Base-by-base conservation (phyloP, 2,113 vertebrate species). In the Eptesicus fuscus region DNA sequence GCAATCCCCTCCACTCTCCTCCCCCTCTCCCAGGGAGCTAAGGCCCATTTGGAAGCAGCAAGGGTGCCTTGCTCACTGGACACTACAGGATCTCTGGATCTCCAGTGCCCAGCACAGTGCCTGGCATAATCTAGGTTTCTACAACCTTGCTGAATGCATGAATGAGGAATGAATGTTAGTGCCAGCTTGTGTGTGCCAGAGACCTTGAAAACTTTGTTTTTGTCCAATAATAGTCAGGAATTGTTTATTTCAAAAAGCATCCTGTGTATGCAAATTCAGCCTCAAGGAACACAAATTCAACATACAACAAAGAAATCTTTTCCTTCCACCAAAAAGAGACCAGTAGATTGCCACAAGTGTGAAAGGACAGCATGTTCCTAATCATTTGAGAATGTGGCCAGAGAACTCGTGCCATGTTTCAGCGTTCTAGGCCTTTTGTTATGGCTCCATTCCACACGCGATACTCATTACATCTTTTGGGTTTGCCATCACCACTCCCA, bases 201-300 rank as follows among this genome's bases (percentile, higher is more conserved):
- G 65, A 84, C 1, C 20, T 49, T 65, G 82, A 87, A 7, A 73
- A 56, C 53, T 69, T 93, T 71, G 65, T 25, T 63, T 90, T 51
- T 51, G 67, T 76, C 25, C 49, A 79, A 49, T 32, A 86, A 76
- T 28, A 4, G 17, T 77, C 14, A 74, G 40, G 35, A 86, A 80
- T 37, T 76, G 8, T 37, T 74, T 76, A 73, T 28, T 90, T 88
- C 40, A 35, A 90, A 84, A 86, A 79, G 9, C 37, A 76, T 89
- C 40, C 56, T 53, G 2, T 42, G 25, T 77, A 56, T 32, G n/a
- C 61, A 96, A 80, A 91, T 83, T 61, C 40, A 87, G 12, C 51
- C 25, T 79, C 7, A 42, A 84, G 40, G 3, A 92, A 86, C 51
- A 88, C 30, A 95, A 51, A 56, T 74, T 74, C 35, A 78, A 63